Evolutionary conservation across 2,797 vertebrate genomes (phyloP).

Genomic region (Cryptoblepharus egeriae): DNA sequence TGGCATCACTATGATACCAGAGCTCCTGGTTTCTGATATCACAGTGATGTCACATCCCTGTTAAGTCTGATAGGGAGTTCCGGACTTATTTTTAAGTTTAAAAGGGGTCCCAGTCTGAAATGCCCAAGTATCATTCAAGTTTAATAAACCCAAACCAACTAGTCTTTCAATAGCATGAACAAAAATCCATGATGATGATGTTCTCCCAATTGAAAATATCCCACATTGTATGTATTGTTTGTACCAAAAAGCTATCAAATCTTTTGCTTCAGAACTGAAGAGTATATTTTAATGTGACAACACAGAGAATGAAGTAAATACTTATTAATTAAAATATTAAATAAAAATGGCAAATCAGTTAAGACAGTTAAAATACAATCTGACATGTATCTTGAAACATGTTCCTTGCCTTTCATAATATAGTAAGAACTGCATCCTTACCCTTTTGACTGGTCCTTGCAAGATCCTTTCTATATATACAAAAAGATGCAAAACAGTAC

Average conservation of each 20-base stretch:
- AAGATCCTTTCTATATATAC: conserved; percentile 43
- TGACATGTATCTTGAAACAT: conserved; percentile 35
- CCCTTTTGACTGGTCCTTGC: conserved; percentile 48
- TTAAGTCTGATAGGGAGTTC: too few species aligned
- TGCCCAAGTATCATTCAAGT: too few species aligned
- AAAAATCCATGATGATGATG: not conserved
- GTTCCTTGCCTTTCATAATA: conserved; percentile 43
- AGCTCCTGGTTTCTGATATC: too few species aligned
- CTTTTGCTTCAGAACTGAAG: not conserved
- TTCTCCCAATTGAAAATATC: too few species aligned
- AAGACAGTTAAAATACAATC: conserved; percentile 28
- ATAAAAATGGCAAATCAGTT: conserved; percentile 34
- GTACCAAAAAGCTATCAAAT: not conserved
- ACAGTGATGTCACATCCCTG: too few species aligned
- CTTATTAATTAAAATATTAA: not conserved
- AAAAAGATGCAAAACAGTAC: conserved; percentile 35
- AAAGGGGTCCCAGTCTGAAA: too few species aligned
- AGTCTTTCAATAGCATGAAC: not conserved
- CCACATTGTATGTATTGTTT: not conserved
- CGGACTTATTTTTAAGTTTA: too few species aligned
- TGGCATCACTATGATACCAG: too few species aligned
- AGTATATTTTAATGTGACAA: not conserved
- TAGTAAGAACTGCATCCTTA: conserved; percentile 44
- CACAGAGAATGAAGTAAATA: not conserved
- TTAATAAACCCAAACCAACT: not conserved